These are phyloP conservation scores for Argyresthia goedartella DNA, from an alignment of 2,888 invertebrate species.

Conservation along the genomic window DNA sequence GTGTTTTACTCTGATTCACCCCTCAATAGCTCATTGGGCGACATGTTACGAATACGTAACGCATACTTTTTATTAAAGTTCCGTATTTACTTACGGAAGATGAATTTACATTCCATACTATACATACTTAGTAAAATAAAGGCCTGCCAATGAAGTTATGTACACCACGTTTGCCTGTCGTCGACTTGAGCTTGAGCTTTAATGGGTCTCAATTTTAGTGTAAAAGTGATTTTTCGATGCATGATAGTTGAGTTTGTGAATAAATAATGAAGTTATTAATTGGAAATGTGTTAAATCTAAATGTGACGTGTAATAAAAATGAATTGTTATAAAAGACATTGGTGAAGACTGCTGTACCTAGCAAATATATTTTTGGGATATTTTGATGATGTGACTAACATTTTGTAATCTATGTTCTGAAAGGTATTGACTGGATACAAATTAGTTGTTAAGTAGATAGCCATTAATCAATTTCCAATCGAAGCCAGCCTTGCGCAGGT, in stretches of 20 bases:
- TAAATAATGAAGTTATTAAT: constrained; percentile 12
- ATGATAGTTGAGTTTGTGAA: constrained; percentile 18
- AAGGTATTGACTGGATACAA: constrained; percentile 3
- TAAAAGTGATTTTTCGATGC: constrained; percentile 12
- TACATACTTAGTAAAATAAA: not conserved
- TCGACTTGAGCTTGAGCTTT: constrained; percentile 24
- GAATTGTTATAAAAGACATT: constrained; percentile 14
- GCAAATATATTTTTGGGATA: constrained; percentile 4
- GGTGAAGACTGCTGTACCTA: constrained; percentile 22
- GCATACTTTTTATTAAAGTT: too few species aligned
- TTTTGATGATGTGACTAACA: constrained; percentile 3
- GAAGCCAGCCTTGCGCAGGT: not conserved
- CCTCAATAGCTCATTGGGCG: too few species aligned
- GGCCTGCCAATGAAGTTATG: too few species aligned
- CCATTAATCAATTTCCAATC: constrained; percentile 1
- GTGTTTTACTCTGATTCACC: too few species aligned
- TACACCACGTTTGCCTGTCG: constrained; percentile 5
- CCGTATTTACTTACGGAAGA: not conserved
- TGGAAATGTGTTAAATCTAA: constrained; percentile 12
- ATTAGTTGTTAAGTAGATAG: constrained; percentile 5
- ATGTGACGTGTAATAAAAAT: constrained; percentile 16
- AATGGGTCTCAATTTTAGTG: constrained; percentile 27
- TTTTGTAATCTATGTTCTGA: not conserved
- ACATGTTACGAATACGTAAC: too few species aligned
- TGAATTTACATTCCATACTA: not conserved